phyloP scores from a whole-genome alignment of 2,888 invertebrate species.

The Lasius platythorax region DNA sequence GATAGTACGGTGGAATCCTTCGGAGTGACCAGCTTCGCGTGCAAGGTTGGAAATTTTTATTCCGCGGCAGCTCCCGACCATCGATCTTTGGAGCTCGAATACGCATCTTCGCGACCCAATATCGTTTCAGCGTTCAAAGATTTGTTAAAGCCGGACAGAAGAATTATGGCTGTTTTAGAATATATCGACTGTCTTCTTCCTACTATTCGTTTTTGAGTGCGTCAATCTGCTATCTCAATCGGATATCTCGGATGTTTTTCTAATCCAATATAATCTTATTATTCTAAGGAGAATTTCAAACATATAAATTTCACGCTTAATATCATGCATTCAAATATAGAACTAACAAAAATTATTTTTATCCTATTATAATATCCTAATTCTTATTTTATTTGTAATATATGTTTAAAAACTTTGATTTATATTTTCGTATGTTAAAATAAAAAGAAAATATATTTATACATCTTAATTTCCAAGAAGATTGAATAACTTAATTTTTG shows the following conservation, averaged over 20 bases:
- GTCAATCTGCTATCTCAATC: conserved; percentile 4
- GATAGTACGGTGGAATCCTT: conserved; percentile 58
- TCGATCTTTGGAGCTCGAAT: conserved; percentile 40
- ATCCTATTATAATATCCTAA: not conserved
- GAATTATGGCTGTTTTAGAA: conserved; percentile 22
- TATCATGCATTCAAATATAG: not conserved
- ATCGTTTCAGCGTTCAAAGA: conserved; percentile 32
- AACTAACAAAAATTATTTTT: not conserved
- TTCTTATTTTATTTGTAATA: too few relatives aligned
- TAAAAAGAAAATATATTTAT: not conserved
- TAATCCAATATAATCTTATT: not conserved
- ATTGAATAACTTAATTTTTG: not conserved
- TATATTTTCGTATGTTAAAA: not conserved
- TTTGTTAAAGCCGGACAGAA: conserved; percentile 34
- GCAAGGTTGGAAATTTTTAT: conserved; percentile 53
- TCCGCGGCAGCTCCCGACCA: not conserved
- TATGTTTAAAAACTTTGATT: not conserved
- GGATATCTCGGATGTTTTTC: not conserved
- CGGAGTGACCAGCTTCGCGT: conserved; percentile 47
- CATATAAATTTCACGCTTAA: not conserved
- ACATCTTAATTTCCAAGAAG: not conserved
- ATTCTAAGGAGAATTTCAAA: not conserved
- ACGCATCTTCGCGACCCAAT: conserved; percentile 37
- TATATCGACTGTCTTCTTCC: conserved; percentile 5
- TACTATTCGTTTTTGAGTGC: conserved; percentile 4